phyloP scores from a whole-genome alignment of 2,113 vertebrate genomes.

The Hystrix brachyura region DNA sequence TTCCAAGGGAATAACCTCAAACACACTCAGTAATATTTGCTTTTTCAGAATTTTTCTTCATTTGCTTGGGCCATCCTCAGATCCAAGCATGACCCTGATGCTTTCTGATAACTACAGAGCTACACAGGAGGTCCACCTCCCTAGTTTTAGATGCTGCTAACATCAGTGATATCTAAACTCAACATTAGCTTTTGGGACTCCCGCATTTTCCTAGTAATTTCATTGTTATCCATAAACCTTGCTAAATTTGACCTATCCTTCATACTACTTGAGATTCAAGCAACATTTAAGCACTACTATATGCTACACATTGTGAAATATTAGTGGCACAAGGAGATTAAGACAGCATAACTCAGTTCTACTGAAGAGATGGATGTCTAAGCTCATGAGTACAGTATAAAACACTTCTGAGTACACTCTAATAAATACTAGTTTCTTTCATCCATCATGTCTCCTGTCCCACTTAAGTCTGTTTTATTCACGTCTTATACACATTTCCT shows the following conservation, averaged over 20 bases:
- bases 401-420: background rate
- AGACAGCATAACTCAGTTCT: background rate
- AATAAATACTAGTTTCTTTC: slow-evolving; percentile 36
- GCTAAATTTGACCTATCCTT: background rate
- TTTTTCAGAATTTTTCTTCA: background rate
- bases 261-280: slow-evolving; percentile 27
- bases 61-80: background rate
- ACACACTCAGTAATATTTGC: background rate
- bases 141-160: background rate
- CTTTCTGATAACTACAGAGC: background rate
- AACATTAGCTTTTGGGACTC: background rate
- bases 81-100: background rate
- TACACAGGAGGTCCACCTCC: background rate
- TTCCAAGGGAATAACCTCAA: slow-evolving; percentile 4
- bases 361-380: slow-evolving; percentile 16
- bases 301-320: slow-evolving; percentile 33
- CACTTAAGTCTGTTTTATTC: slow-evolving; percentile 26
- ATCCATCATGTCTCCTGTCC: background rate
- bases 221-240: background rate
- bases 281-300: background rate
- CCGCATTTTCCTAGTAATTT: background rate
- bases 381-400: background rate
- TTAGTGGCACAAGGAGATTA: background rate
- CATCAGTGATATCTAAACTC: background rate
- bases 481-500: slow-evolving; percentile 20